A percentile compares a stretch with the other conserved stretches of the same genome.
Conservation (phyloP, 1,140 invertebrate genomes). For the Cherax quadricarinatus region DNA sequence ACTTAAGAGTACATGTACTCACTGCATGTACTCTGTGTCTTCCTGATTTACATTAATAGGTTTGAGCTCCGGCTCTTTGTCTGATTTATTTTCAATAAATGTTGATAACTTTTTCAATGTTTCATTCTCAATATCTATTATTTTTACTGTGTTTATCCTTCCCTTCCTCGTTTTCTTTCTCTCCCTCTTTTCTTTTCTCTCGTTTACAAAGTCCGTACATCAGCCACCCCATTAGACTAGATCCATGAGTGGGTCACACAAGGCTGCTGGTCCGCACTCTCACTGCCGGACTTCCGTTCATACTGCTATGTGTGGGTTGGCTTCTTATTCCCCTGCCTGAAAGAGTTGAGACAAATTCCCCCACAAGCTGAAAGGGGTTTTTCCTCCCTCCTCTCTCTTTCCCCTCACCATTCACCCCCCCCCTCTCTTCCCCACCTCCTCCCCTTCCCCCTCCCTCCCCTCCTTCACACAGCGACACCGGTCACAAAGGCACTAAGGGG, state of each 20-base stretch:
- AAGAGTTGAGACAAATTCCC: constrained; percentile 55
- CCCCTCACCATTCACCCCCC: too few species aligned
- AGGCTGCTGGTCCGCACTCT: background rate
- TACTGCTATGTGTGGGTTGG: constrained; percentile 4
- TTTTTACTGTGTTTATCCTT: too few species aligned
- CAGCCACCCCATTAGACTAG: background rate
- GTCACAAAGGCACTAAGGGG: constrained; percentile 17
- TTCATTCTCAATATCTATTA: background rate
- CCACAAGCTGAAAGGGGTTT: constrained; percentile 49
- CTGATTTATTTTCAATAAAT: too few species aligned
- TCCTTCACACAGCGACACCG: constrained; percentile 38
- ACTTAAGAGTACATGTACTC: too few species aligned
- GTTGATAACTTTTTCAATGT: background rate
- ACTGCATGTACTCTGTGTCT: too few species aligned
- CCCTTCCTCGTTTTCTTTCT: too few species aligned
- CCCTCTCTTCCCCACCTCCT: background rate
- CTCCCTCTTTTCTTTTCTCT: too few species aligned
- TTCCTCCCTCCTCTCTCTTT: too few species aligned
- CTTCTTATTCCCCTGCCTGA: constrained; percentile 26
- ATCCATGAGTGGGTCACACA: background rate
- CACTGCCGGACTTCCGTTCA: background rate
- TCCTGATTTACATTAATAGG: too few species aligned
- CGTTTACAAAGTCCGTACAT: too few species aligned
- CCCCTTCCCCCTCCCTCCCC: background rate
- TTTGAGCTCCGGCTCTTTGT: too few species aligned